Evolutionary conservation across 2,113 vertebrate species (phyloP).

Genomic region (Pedetes capensis): DNA sequence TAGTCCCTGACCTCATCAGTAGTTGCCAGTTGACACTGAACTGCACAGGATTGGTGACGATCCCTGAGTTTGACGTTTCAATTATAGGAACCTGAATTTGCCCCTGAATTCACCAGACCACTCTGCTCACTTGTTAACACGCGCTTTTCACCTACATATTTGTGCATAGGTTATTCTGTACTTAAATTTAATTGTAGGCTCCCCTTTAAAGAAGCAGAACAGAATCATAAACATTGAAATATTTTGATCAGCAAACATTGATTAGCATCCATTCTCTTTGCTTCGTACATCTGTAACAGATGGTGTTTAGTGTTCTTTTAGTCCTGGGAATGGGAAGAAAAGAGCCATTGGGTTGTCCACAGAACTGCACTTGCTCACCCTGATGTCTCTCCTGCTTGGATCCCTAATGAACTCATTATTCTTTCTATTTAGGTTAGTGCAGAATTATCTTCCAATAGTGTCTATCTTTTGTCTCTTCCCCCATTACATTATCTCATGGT

Average conservation of each 20-base stretch:
- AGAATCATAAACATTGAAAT: not conserved
- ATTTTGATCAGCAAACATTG: not conserved
- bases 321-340: not conserved
- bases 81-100: not conserved
- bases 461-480: not conserved
- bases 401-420: not conserved
- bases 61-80: not conserved
- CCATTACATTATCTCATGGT: not conserved
- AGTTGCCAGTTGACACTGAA: not conserved
- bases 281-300: not conserved
- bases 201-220: not conserved
- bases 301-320: not conserved
- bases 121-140: not conserved
- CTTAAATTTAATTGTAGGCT: not conserved
- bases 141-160: not conserved
- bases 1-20: not conserved
- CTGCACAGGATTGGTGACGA: not conserved
- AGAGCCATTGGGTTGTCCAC: not conserved
- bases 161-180: not conserved
- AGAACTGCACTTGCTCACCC: not conserved
- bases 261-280: not conserved
- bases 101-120: not conserved
- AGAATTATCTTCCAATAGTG: not conserved
- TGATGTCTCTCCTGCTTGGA: not conserved
- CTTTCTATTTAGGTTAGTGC: not conserved